Evolutionary conservation across 2,888 invertebrate species (phyloP), one percentile per base, ranked within the genome.

Genomic region (Drosophila melanosoma): DNA sequence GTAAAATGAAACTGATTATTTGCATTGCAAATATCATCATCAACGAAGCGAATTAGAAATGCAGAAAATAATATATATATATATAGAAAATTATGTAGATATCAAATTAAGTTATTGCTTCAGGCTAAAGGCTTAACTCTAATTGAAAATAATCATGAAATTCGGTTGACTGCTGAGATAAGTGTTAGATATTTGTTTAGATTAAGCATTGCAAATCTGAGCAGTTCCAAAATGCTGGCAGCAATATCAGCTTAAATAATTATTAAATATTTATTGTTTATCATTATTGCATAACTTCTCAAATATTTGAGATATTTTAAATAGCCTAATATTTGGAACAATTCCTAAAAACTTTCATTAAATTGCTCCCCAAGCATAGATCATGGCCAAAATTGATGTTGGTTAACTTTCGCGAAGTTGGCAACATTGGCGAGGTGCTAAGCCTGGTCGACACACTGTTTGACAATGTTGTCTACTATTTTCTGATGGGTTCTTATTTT

Each of bases 1-100:
- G 79, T 72, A 84, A 70, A 71, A 76, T 82, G 71, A 81, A 89
- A 87, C 84, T 87, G 75, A 82, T 82, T 84, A 89, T 87, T 89
- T 89, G 89, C 85, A 87, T 76, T 89, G 89, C 89, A 87, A 87
- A 87, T 82, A 45, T 52, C 29, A 56, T 49, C 29, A 56, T n/a
- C 59, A 54, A 59, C 32, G 35, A 49, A n/a, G 40, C 42, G 77
- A 53, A 76, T 72, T 74, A 76, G 60, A 70, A 76, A 68, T 78
- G 52, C 58, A 67, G 74, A 71, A 72, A 17, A 8, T 38, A 10
- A 23, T 26, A 45, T 23, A 45, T 23, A 32, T 29, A 63, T 3
- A 42, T 42, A 45, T 45, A 36, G 53, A 5, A 12, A 7, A 33
- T 36, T 32, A 45, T 32, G 12, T n/a, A 0, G 23, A n/a, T 49